Percentiles rank a stretch among this genome's conserved stretches.
Evolutionary conservation across 1,140 invertebrate species (phyloP).

Genomic region (Eumeta japonica): DNA sequence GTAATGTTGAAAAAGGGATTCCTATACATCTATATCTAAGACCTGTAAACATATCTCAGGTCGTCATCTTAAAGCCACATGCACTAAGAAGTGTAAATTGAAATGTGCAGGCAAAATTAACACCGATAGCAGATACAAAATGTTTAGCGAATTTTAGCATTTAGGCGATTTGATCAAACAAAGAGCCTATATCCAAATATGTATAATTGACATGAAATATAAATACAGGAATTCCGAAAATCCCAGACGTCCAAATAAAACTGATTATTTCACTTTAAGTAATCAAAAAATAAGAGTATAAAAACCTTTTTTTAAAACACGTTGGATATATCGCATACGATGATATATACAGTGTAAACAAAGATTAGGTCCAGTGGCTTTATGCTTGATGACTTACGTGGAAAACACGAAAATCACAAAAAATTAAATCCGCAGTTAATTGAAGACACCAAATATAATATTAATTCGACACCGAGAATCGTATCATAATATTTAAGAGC

Average conservation of each 20-base stretch:
- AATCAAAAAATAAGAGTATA: conserved; percentile 11
- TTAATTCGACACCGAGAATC: conserved; percentile 16
- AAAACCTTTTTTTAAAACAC: conserved; percentile 17
- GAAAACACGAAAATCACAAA: conserved; percentile 7
- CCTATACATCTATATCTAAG: conserved; percentile 6
- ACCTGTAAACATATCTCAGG: conserved; percentile 3
- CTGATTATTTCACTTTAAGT: conserved; percentile 12
- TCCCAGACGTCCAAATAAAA: conserved; percentile 9
- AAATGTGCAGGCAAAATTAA: conserved; percentile 9
- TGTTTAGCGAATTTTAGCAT: conserved; percentile 10
- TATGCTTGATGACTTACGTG: conserved; percentile 8
- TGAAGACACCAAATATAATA: conserved; percentile 9
- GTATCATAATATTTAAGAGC: conserved; percentile 19
- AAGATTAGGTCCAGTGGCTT: conserved; percentile 12
- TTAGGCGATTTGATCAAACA: conserved; percentile 8
- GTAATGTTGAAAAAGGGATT: conserved; percentile 1
- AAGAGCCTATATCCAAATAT: conserved; percentile 7
- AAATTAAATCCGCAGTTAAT: conserved; percentile 2
- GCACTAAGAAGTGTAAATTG: conserved; percentile 11
- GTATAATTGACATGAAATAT: conserved; percentile 12
- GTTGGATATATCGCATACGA: conserved; percentile 13
- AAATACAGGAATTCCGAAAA: conserved; percentile 12
- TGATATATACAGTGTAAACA: conserved; percentile 13
- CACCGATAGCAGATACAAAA: conserved; percentile 4
- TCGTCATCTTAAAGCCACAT: conserved; percentile 7